A percentile compares a stretch with the other conserved stretches of the same genome.
These are phyloP conservation scores for Cyclargus thomasi DNA, from an alignment of 1,140 invertebrate species.

Conservation along the genomic window DNA sequence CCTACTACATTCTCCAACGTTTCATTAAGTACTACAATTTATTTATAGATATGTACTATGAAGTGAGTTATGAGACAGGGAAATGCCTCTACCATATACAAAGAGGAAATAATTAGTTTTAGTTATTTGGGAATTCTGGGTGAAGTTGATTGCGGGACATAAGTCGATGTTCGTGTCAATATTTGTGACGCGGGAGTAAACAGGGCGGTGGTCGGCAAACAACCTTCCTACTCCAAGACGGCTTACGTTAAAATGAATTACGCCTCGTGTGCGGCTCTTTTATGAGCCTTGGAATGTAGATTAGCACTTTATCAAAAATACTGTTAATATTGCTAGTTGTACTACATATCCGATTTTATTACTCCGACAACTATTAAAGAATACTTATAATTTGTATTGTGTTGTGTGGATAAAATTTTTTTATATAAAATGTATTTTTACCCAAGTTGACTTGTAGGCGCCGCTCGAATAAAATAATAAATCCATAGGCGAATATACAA, in stretches of 20 bases:
- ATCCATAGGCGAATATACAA: too few relatives aligned
- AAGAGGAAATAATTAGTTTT: background rate
- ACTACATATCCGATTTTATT: too few relatives aligned
- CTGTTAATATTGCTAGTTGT: too few relatives aligned
- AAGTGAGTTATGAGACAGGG: background rate
- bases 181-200: conserved; percentile 39
- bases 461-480: too few relatives aligned
- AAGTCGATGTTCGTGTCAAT: conserved; percentile 40
- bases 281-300: conserved; percentile 1
- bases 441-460: too few relatives aligned
- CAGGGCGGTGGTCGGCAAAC: conserved; percentile 36
- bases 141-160: conserved; percentile 32
- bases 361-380: too few relatives aligned
- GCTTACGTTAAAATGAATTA: conserved; percentile 39
- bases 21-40: background rate
- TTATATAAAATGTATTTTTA: too few relatives aligned
- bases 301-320: too few relatives aligned
- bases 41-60: background rate
- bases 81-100: background rate
- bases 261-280: conserved; percentile 8
- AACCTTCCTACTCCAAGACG: conserved; percentile 29
- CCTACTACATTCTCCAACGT: background rate
- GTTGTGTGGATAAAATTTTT: too few relatives aligned
- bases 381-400: too few relatives aligned
- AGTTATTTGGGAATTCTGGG: background rate